Conservation (phyloP, 2,797 vertebrate genomes). For the Kryptolebias ocellatus region DNA sequence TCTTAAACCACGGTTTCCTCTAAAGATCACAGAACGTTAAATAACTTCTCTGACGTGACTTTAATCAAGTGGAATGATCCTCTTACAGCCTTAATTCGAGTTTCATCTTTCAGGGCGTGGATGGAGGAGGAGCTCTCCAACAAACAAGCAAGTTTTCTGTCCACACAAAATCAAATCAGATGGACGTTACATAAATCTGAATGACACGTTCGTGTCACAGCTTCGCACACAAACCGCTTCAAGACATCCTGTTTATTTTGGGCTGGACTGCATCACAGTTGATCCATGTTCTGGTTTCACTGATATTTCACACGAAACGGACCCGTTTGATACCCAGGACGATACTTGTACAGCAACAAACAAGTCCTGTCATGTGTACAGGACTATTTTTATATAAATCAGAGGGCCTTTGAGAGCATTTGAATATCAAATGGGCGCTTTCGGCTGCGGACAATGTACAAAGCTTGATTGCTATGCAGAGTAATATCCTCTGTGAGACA, state of each 20-base stretch:
- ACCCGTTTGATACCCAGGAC: slow-evolving; percentile 11
- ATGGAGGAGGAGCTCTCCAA: slow-evolving; percentile 35
- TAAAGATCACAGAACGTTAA: slow-evolving; percentile 34
- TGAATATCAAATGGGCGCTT: slow-evolving; percentile 56
- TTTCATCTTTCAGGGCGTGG: slow-evolving; percentile 38
- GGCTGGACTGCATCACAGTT: slow-evolving; percentile 13
- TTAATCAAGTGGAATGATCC: slow-evolving; percentile 35
- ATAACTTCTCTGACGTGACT: slow-evolving; percentile 38
- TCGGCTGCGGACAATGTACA: slow-evolving; percentile 59
- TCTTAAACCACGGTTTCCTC: slow-evolving; percentile 11
- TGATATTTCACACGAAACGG: slow-evolving; percentile 23
- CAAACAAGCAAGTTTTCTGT: slow-evolving; percentile 30
- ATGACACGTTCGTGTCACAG: slow-evolving; percentile 25
- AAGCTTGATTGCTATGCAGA: slow-evolving; percentile 65
- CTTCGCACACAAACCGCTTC: slow-evolving; percentile 10
- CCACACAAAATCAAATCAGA: slow-evolving; percentile 44
- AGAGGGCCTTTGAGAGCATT: slow-evolving; percentile 34
- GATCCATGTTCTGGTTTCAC: slow-evolving; percentile 31
- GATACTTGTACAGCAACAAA: slow-evolving; percentile 17
- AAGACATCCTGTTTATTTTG: slow-evolving; percentile 56
- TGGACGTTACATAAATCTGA: slow-evolving; percentile 33
- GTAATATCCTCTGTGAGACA: slow-evolving; percentile 59
- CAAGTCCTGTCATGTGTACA: slow-evolving; percentile 21
- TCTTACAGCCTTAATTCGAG: slow-evolving; percentile 55
- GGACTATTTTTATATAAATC: slow-evolving; percentile 8